Evolutionary conservation across 2,888 invertebrate species (phyloP), one percentile per base, ranked within the genome.

Genomic region (Caenorhabditis drosophilae): DNA sequence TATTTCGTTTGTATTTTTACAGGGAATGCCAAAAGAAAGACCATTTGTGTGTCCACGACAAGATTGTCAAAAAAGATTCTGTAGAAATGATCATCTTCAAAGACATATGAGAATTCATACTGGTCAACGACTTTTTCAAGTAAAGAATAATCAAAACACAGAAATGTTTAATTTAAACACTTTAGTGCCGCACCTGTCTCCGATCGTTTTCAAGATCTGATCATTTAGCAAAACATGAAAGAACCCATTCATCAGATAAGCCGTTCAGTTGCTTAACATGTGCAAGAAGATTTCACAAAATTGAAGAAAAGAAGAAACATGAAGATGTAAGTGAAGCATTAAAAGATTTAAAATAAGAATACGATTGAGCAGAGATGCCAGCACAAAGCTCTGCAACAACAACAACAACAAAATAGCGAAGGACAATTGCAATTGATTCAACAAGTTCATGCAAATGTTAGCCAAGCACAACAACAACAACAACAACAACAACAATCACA

Each of bases 251-350:
- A 11, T 22, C 50, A 0, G 66, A 66, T 20, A 66, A 66, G 31
- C 66, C 66, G 20, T 66, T 20, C 22, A 52, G 48, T 42, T 66
- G 66, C 51, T 3, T 31, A 15, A 44, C 47, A 23, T 66, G 66
- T 45, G 51, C 49, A 20, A 36, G 60, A 15, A n/a, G 66, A 31
- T 66, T 66, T 35, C 56, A 54, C 44, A 66, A 66, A 31, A 42
- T 48, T 7, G 66, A 66, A 20, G 66, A 66, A 36, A 47, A 66
- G 48, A 66, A 66, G 53, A 66, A 66, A 44, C 66, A 66, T 36
- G 59, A 55, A 53, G 58, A 58, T 46, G 66, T 64, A 18, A 22
- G 38, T 25, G 12, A n/a, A n/a, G 9, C 4, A 36, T 50, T 49
- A 42, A 9, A 11, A 15, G 23, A 44, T n/a, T n/a, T n/a, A n/a